phyloP scores from a whole-genome alignment of 2,888 invertebrate genomes.

The Copidosoma aretas region DNA sequence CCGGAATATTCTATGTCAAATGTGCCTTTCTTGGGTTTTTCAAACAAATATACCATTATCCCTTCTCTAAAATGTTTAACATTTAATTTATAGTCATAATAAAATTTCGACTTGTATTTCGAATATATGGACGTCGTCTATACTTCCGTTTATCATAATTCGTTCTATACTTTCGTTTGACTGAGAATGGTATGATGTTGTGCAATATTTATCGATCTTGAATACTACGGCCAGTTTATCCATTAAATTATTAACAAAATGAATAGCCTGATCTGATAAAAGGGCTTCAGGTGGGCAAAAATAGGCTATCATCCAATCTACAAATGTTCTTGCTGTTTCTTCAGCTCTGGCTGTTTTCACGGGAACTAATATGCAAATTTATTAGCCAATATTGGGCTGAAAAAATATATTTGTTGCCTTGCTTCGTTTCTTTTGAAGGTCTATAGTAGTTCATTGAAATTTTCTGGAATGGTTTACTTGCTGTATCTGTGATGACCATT shows the following conservation, averaged over 20 bases:
- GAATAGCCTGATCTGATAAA: conserved; percentile 6
- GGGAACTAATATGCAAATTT: conserved; percentile 10
- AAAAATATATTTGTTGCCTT: background rate
- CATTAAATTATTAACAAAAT: background rate
- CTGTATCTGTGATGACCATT: conserved; percentile 8
- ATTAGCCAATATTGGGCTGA: background rate
- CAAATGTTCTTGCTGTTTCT: background rate
- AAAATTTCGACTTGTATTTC: conserved; percentile 34
- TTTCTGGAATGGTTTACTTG: conserved; percentile 2
- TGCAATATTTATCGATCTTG: background rate
- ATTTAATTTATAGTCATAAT: conserved; percentile 32
- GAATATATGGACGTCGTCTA: conserved; percentile 14
- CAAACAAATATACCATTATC: conserved; percentile 10
- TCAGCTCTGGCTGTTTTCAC: background rate
- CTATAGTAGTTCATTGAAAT: conserved; percentile 5
- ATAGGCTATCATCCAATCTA: background rate
- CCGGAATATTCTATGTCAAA: too few species aligned
- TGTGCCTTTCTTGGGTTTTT: background rate
- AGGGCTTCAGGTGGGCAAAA: conserved; percentile 1
- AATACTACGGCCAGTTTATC: background rate
- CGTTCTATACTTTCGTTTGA: background rate
- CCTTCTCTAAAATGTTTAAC: conserved; percentile 22
- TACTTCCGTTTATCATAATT: conserved; percentile 5
- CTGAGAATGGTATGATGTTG: background rate
- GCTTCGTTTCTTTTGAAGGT: background rate